Conservation (phyloP, 2,888 invertebrate species). For the Exocentrus adspersus region DNA sequence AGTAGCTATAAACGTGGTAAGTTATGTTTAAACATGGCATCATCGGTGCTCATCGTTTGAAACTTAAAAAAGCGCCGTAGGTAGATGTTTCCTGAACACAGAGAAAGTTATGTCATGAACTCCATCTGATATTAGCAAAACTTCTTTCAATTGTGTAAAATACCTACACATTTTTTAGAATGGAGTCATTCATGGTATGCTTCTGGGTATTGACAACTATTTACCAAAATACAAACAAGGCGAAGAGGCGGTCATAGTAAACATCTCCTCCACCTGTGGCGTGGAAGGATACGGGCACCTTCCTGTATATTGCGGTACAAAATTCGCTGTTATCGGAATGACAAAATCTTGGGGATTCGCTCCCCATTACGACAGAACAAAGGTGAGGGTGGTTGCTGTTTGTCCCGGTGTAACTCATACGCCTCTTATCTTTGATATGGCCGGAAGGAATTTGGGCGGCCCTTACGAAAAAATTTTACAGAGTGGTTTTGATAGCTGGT, state of each 20-base stretch:
- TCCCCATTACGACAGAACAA: constrained; percentile 58
- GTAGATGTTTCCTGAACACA: too few species aligned
- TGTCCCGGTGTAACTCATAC: constrained; percentile 67
- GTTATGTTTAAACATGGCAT: too few species aligned
- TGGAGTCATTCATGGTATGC: constrained; percentile 42
- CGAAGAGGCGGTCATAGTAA: constrained; percentile 42
- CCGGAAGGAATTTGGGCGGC: constrained; percentile 39
- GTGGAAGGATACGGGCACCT: constrained; percentile 28
- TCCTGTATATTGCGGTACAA: constrained; percentile 44
- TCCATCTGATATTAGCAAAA: too few species aligned
- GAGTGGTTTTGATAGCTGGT: constrained; percentile 4
- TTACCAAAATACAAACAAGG: constrained; percentile 44
- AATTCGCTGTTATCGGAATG: constrained; percentile 42
- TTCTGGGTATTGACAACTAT: constrained; percentile 45
- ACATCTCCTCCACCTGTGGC: constrained; percentile 43
- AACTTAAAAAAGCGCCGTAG: too few species aligned
- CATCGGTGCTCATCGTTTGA: too few species aligned
- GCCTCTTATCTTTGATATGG: constrained; percentile 49
- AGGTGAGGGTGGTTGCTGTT: constrained; percentile 65
- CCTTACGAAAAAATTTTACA: constrained; percentile 33
- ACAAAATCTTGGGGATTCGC: constrained; percentile 41
- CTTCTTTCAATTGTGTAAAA: background rate
- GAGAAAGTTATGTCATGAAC: too few species aligned
- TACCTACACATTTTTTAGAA: constrained; percentile 35
- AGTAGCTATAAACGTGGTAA: constrained; percentile 47